These are phyloP conservation scores for Agrochola macilenta DNA, from an alignment of 2,888 invertebrate species.

Conservation along the genomic window DNA sequence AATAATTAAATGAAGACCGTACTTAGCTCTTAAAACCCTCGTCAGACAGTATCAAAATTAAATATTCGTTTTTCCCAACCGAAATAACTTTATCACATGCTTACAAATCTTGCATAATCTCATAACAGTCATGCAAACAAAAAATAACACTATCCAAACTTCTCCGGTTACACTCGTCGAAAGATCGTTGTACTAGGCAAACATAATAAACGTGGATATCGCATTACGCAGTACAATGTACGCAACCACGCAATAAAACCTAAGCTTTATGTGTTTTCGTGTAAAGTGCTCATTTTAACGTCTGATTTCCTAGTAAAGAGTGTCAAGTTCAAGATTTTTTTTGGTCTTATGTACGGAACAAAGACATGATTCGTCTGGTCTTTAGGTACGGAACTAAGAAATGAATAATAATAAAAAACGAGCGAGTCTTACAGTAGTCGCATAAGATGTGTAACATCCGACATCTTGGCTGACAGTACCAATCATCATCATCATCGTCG, in stretches of 20 bases:
- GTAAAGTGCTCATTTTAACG: slow-evolving; percentile 45
- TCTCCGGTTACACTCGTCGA: slow-evolving; percentile 50
- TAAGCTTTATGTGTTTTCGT: slow-evolving; percentile 55
- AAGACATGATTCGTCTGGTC: neutral
- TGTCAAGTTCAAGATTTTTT: slow-evolving; percentile 52
- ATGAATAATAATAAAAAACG: too few species aligned
- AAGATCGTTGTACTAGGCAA: slow-evolving; percentile 60
- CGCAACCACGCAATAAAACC: slow-evolving; percentile 49
- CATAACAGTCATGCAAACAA: slow-evolving; percentile 34
- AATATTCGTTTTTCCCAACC: slow-evolving; percentile 11
- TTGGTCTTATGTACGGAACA: neutral
- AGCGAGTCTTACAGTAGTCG: too few species aligned
- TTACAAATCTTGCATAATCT: slow-evolving; percentile 42
- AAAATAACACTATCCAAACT: slow-evolving; percentile 44
- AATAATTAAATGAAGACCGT: neutral
- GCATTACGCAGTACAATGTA: slow-evolving; percentile 51
- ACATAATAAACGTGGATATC: slow-evolving; percentile 59
- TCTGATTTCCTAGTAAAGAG: slow-evolving; percentile 56
- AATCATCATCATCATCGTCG: too few species aligned
- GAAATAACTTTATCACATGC: slow-evolving; percentile 21
- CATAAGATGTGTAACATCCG: too few species aligned
- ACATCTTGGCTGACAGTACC: too few species aligned
- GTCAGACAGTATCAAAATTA: neutral
- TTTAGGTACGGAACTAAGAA: neutral
- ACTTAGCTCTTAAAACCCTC: neutral